Base-by-base conservation (phyloP, 2,888 invertebrate species). In the Pyrochroa serraticornis region DNA sequence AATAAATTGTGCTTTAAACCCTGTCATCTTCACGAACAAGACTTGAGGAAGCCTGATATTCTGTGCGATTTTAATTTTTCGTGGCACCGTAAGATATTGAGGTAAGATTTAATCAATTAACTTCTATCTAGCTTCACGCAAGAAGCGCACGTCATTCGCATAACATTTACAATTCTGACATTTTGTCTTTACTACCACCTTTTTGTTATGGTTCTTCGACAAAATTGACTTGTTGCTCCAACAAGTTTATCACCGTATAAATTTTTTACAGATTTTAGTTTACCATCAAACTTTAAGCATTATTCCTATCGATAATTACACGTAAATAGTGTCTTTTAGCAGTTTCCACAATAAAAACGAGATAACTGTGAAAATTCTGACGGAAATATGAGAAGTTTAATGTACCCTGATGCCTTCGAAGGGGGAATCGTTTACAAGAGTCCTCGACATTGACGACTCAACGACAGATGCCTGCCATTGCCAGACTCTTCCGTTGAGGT, bases 51-150 rank as follows among this genome's bases (percentile, higher is more conserved):
- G 22, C 5, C 22, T 2, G 22, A 3, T 2, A 6, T 59, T 50
- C 32, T 48, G 33, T 6, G 52, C 43, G 7, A 9, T 66, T 1
- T 68, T 68, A 1, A 42, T 70, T 42, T 70, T 69, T 43, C 52
- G 48, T 3, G 66, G 44, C 8, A 65, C 66, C 6, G 3, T 22
- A 5, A 22, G 5, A 22, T 22, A 22, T 22, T 22, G 5, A 2
- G 5, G 5, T 22, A 22, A 22, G 22, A 22, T 22, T 22, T 22
- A 22, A 22, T 22, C 22, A 22, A 22, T 22, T 22, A 22, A 22
- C 22, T 22, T 22, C 22, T 22, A 22, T 2, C 22, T 3, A 22
- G 22, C 5, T 22, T 22, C 22, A 5, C 22, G 5, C 2, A 22
- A 22, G 22, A 22, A 22, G n/a, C n/a, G n/a, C n/a, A n/a, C n/a